phyloP scores from a whole-genome alignment of 2,888 invertebrate species.

The Pherbina coryleti region DNA sequence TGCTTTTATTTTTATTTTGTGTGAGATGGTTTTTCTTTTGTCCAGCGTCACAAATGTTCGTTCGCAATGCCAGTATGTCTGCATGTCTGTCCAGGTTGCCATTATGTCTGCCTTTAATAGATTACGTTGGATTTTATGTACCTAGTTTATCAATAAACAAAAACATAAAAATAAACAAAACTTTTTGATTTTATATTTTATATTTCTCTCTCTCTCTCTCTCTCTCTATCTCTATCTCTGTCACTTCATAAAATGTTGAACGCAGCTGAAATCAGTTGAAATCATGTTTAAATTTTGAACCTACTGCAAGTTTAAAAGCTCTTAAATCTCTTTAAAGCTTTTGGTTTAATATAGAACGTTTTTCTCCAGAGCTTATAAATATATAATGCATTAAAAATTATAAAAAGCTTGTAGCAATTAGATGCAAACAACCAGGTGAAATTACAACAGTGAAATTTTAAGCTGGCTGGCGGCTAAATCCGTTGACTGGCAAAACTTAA shows the following conservation, averaged over 20 bases:
- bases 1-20: too few relatives aligned
- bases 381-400: too few relatives aligned
- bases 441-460: too few relatives aligned
- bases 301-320: too few relatives aligned
- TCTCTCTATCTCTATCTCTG: not conserved
- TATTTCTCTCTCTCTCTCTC: not conserved
- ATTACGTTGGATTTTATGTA: not conserved
- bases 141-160: conserved; percentile 11
- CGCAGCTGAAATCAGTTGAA: not conserved
- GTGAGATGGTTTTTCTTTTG: not conserved
- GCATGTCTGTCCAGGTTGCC: not conserved
- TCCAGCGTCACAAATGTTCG: not conserved
- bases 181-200: not conserved
- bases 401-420: too few relatives aligned
- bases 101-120: not conserved
- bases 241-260: not conserved
- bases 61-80: not conserved
- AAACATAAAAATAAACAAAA: conserved; percentile 7
- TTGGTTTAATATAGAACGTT: too few relatives aligned
- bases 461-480: too few relatives aligned
- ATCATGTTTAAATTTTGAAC: too few relatives aligned
- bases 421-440: too few relatives aligned
- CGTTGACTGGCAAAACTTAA: too few relatives aligned
- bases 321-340: too few relatives aligned
- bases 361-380: too few relatives aligned